Percentiles rank a stretch among this genome's conserved stretches.
phyloP scores from a whole-genome alignment of 2,113 vertebrate species.

The Monarcha castaneiventris region DNA sequence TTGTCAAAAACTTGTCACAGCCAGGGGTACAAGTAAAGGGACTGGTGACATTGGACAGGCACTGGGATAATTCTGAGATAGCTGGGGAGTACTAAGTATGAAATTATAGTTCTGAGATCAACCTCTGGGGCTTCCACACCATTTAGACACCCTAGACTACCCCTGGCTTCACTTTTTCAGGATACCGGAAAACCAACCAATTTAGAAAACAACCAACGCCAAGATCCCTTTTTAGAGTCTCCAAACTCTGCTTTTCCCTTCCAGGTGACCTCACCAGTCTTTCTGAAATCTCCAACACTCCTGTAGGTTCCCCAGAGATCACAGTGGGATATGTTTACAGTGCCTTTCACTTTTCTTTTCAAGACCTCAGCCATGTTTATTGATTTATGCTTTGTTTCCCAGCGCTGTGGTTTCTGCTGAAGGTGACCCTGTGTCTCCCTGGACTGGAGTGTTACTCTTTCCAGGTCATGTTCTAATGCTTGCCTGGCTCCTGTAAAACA shows the following conservation, averaged over 20 bases:
- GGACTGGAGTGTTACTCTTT: background rate
- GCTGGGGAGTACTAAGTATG: background rate
- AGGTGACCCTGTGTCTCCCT: background rate
- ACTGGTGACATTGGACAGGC: background rate
- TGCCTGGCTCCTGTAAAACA: conserved; percentile 27
- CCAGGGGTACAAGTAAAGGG: background rate
- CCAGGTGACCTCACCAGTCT: background rate
- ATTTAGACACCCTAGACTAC: background rate
- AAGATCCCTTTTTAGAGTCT: background rate
- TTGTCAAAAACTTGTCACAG: background rate
- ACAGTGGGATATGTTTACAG: background rate
- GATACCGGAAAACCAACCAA: background rate
- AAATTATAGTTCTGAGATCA: background rate
- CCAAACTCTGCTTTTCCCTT: background rate
- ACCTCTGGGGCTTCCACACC: background rate
- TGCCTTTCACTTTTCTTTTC: conserved; percentile 29
- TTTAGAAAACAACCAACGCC: background rate
- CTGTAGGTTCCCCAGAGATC: background rate
- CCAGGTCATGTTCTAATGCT: background rate
- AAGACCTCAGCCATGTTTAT: conserved; percentile 30
- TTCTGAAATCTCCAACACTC: background rate
- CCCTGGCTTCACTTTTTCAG: background rate
- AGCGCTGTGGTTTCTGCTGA: background rate
- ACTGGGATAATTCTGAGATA: background rate
- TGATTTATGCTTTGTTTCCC: conserved; percentile 40